Base-by-base conservation (phyloP, 2,888 invertebrate genomes). In the Acanthosoma haemorrhoidale region DNA sequence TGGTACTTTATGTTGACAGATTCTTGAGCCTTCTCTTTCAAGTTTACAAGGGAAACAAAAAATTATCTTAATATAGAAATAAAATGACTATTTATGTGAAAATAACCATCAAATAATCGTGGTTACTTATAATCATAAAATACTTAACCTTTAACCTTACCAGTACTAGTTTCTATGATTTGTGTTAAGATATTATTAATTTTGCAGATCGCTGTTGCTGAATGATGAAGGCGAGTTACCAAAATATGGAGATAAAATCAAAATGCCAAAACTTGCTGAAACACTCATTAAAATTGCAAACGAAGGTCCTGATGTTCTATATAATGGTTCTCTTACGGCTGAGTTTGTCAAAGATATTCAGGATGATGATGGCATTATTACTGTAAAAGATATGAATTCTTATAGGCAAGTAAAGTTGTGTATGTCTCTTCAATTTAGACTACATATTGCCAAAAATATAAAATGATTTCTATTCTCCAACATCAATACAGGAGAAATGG, bases 301-400 rank as follows among this genome's bases (percentile, higher is more conserved):
- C 69, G 84, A 90, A 77, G 90, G 90, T 39, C 85, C 85, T 36
- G 82, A 85, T 74, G 86, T 87, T 75, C 85, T 94, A 70, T 94
- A 95, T 81, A 86, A 88, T 77, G 93, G 94, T 0, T 79, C 81
- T 1, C 83, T 93, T 25, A 86, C 87, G 0, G 80, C 84, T 72
- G 80, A 80, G 70, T 84, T 94, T 76, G 85, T 86, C 0, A 77
- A 82, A 69, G 95, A 95, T 78, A 85, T 94, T 9, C 79, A 82
- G 75, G 81, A 80, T 0, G 81, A 85, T 73, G 89, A 89, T 66
- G 92, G 94, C 31, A 91, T 92, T 70, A 86, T 96, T 59, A 89
- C 89, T 1, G 43, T 78, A 81, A 75, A 81, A 79, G 0, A 82
- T 86, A 73, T 89, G 88, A 68, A 91, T 91, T 39, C 91, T 91